Evolutionary conservation across 2,888 invertebrate genomes (phyloP).

Genomic region (Euplexia lucipara): DNA sequence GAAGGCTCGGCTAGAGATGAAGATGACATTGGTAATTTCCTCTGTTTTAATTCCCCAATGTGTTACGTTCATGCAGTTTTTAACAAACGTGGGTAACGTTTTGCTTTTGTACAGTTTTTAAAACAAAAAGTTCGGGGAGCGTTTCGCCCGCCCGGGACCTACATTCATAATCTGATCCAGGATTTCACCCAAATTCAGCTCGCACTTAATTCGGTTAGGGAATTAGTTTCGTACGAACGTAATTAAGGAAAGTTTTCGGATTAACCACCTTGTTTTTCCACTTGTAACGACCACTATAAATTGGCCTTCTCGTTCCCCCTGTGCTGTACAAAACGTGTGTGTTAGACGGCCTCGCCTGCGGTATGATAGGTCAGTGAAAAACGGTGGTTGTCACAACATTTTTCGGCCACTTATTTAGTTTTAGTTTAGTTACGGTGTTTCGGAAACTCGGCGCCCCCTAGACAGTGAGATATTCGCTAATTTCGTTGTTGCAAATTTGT

Average conservation of each 20-base stretch:
- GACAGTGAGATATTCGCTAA: slow-evolving; percentile 89
- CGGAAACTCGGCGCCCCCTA: slow-evolving; percentile 80
- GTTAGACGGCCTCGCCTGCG: slow-evolving; percentile 35
- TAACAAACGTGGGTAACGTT: slow-evolving; percentile 3
- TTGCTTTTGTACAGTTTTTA: slow-evolving; percentile 58
- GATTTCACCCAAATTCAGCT: slow-evolving; percentile 83
- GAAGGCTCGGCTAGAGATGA: neutral
- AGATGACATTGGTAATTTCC: neutral
- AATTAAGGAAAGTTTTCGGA: slow-evolving; percentile 90
- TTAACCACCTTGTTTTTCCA: slow-evolving; percentile 88
- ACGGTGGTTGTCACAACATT: slow-evolving; percentile 78
- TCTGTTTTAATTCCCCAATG: slow-evolving; percentile 2
- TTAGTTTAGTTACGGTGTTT: slow-evolving; percentile 83
- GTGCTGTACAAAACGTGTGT: neutral
- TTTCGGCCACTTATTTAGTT: slow-evolving; percentile 89
- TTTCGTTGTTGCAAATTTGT: slow-evolving; percentile 88
- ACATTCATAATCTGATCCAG: slow-evolving; percentile 79
- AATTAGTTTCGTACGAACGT: slow-evolving; percentile 86
- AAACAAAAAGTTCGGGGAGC: slow-evolving; percentile 46
- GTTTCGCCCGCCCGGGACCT: slow-evolving; percentile 57
- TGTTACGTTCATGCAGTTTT: slow-evolving; percentile 35
- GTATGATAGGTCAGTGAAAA: slow-evolving; percentile 68
- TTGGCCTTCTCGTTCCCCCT: slow-evolving; percentile 67
- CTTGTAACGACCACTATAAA: slow-evolving; percentile 72
- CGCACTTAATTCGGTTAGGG: slow-evolving; percentile 87